phyloP scores from a whole-genome alignment of 1,140 invertebrate species.

The Drosophila punjabiensis region DNA sequence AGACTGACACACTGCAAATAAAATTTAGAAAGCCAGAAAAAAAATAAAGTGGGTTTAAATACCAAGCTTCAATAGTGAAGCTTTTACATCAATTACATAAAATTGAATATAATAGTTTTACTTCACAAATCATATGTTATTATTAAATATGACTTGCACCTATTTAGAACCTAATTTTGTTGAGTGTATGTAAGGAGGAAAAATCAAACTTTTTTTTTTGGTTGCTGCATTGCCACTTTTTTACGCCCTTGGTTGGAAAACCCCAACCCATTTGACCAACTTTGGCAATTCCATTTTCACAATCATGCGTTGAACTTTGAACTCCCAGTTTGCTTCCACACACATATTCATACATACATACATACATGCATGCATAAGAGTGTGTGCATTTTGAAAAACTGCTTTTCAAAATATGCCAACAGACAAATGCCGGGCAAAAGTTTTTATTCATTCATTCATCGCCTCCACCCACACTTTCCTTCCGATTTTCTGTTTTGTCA shows the following conservation, averaged over 20 bases:
- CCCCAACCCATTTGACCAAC: constrained; percentile 48
- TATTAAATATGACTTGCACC: too few relatives aligned
- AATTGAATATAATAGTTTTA: not conserved
- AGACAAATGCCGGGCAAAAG: constrained; percentile 65
- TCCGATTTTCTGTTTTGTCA: constrained; percentile 61
- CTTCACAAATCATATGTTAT: not conserved
- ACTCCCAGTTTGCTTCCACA: constrained; percentile 53
- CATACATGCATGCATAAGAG: not conserved
- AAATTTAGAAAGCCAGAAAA: not conserved
- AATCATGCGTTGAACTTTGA: constrained; percentile 82
- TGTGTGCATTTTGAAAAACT: constrained; percentile 71
- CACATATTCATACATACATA: too few relatives aligned
- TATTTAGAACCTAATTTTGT: not conserved
- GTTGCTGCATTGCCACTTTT: constrained; percentile 30
- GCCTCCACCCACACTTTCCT: constrained; percentile 20
- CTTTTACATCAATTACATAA: not conserved
- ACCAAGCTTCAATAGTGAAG: not conserved
- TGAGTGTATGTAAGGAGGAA: constrained; percentile 6
- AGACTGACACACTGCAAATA: constrained; percentile 11
- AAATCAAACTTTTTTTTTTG: constrained; percentile 14
- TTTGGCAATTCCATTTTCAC: constrained; percentile 81
- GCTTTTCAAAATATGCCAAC: constrained; percentile 78
- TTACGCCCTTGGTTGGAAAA: constrained; percentile 44
- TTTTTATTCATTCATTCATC: constrained; percentile 63
- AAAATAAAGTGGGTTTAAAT: too few relatives aligned